Evolutionary conservation across 2,888 invertebrate species (phyloP).

Genomic region (Dicroscelio sp.): DNA sequence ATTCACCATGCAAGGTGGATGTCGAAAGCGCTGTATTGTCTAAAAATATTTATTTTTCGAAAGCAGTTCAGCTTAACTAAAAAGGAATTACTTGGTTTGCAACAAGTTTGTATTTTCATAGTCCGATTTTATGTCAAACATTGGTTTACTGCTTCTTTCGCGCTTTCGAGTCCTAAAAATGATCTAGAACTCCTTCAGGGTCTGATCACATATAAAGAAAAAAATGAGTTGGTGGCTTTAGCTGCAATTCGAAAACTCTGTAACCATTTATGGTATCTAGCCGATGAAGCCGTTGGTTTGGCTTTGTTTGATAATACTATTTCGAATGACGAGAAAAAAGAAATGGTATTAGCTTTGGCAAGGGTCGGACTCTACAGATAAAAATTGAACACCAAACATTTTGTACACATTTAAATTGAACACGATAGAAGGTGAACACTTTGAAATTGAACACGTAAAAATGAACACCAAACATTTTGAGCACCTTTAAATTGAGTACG

Average conservation of each 20-base stretch:
- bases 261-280: conserved; percentile 69
- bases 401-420: too few relatives aligned
- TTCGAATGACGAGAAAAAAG: conserved; percentile 42
- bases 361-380: too few relatives aligned
- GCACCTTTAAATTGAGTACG: too few relatives aligned
- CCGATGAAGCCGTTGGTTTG: conserved; percentile 54
- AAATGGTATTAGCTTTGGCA: conserved; percentile 59
- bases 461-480: too few relatives aligned
- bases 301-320: conserved; percentile 66
- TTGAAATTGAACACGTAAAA: too few relatives aligned
- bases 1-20: conserved; percentile 88
- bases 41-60: conserved; percentile 81
- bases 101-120: conserved; percentile 70
- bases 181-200: conserved; percentile 61
- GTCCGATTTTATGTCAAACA: conserved; percentile 56
- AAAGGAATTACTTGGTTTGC: conserved; percentile 3
- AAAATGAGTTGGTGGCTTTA: conserved; percentile 47
- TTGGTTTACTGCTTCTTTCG: conserved; percentile 68
- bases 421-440: too few relatives aligned
- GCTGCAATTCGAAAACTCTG: conserved; percentile 55
- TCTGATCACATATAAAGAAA: conserved; percentile 34
- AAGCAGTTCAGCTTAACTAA: conserved; percentile 53
- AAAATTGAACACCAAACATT: too few relatives aligned
- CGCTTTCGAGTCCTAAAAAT: conserved; percentile 57
- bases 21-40: conserved; percentile 85